Conservation (phyloP, 2,113 vertebrate species). For the Taxidea taxus region DNA sequence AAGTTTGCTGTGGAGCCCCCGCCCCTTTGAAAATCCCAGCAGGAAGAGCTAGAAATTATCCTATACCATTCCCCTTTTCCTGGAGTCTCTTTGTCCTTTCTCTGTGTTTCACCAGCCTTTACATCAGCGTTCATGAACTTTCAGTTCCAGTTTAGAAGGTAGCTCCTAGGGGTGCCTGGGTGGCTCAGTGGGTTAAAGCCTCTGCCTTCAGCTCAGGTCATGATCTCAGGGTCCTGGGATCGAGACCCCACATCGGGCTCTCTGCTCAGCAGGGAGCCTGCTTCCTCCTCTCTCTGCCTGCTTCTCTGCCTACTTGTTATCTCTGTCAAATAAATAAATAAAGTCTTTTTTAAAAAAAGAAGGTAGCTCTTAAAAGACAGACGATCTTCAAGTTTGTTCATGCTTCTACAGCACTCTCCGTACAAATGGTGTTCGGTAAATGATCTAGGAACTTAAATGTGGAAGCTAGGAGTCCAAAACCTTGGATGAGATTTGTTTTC, state of each 20-base stretch:
- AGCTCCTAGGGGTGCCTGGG: no score
- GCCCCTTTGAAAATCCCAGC: not conserved
- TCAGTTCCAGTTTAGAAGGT: not conserved
- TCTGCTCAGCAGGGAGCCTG: no score
- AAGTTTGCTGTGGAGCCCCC: not conserved
- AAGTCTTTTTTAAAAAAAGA: no score
- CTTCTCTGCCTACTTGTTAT: no score
- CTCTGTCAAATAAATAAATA: no score
- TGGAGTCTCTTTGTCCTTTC: not conserved
- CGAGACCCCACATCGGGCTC: no score
- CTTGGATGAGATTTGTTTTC: not conserved
- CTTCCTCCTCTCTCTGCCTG: no score
- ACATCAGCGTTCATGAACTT: not conserved
- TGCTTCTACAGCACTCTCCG: not conserved
- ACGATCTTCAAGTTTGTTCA: not conserved
- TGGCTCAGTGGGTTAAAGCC: no score
- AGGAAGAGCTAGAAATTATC: not conserved
- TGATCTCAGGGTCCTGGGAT: no score
- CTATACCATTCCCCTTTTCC: no score
- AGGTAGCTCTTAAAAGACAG: not conserved
- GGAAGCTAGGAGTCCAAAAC: not conserved
- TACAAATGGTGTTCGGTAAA: not conserved
- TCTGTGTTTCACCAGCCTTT: not conserved
- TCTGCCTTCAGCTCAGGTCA: no score
- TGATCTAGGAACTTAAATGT: not conserved